phyloP scores from a whole-genome alignment of 2,888 invertebrate genomes.

The Leptinotarsa tumamoca region DNA sequence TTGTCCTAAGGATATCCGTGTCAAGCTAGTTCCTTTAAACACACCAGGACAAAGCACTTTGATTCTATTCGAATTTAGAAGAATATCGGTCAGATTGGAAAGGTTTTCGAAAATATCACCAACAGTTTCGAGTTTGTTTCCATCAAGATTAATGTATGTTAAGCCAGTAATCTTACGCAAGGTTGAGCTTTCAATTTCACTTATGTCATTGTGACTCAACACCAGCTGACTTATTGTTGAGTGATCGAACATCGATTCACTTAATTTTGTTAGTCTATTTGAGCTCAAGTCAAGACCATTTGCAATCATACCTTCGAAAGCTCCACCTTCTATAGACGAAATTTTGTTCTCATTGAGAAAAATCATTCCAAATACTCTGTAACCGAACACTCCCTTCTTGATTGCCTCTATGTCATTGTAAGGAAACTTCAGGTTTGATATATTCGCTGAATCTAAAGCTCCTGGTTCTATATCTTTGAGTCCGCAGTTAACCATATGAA shows the following conservation, averaged over 20 bases:
- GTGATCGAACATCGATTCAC: neutral
- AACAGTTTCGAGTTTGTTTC: conserved; percentile 16
- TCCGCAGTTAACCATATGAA: neutral
- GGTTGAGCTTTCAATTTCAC: conserved; percentile 3
- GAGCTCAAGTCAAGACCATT: neutral
- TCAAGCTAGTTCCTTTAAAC: conserved; percentile 8
- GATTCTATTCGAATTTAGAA: conserved; percentile 3
- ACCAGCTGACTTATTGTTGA: neutral
- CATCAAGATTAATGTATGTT: conserved; percentile 1
- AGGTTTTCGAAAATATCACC: conserved; percentile 11
- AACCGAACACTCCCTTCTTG: conserved; percentile 12
- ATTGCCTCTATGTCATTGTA: neutral
- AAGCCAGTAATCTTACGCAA: neutral
- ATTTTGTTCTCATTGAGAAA: conserved; percentile 2
- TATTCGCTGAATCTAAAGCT: conserved; percentile 7
- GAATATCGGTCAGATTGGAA: neutral
- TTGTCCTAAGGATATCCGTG: neutral
- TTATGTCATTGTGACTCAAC: neutral
- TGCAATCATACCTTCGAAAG: conserved; percentile 17
- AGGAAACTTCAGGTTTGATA: neutral
- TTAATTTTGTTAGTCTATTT: conserved; percentile 9
- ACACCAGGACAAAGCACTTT: neutral
- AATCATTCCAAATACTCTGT: conserved; percentile 2
- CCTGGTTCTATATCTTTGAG: conserved; percentile 18
- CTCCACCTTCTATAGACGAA: conserved; percentile 14